Evolutionary conservation across 2,797 vertebrate genomes (phyloP).

Genomic region (Pantherophis alleghaniensis): DNA sequence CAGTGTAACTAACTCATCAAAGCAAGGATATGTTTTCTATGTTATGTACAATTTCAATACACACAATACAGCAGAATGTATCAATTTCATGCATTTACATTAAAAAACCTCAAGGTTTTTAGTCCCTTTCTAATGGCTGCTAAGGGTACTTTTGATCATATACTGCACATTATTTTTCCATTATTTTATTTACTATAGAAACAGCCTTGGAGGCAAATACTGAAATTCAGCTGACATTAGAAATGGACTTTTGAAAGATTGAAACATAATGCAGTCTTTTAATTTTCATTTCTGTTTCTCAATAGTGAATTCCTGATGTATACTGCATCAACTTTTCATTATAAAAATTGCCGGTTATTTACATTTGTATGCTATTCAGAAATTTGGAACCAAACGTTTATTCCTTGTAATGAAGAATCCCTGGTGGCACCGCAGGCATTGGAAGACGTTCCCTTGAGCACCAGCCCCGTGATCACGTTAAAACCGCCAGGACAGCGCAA

Average conservation of each 20-base stretch:
- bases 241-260: background rate
- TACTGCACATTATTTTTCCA: background rate
- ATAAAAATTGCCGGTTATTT: background rate
- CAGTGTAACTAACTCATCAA: background rate
- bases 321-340: background rate
- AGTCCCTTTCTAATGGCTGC: background rate
- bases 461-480: too few species aligned
- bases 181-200: conserved; percentile 9
- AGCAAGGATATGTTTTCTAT: background rate
- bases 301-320: background rate
- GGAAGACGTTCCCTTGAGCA: too few species aligned
- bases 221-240: background rate
- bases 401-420: background rate
- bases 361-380: background rate
- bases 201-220: background rate
- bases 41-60: background rate
- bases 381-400: background rate
- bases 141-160: background rate
- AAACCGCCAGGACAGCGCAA: too few species aligned
- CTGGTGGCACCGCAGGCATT: background rate
- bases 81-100: background rate
- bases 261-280: background rate
- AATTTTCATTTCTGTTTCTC: background rate
- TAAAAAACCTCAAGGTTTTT: background rate
- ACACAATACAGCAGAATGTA: background rate